Evolutionary conservation across 1,140 invertebrate genomes (phyloP).

Genomic region (Teleopsis dalmanni): DNA sequence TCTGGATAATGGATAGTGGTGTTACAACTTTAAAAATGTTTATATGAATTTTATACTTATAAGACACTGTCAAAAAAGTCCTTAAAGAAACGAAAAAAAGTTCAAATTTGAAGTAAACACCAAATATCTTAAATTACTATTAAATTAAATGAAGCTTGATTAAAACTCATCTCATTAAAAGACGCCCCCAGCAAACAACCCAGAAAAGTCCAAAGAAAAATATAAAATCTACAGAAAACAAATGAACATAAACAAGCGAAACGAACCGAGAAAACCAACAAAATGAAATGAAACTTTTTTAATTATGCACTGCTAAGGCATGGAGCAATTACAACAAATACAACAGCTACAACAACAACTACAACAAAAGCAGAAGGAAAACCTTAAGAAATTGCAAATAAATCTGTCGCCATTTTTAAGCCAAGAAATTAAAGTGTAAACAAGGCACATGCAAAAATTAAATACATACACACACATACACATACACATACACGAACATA

Average conservation of each 20-base stretch:
- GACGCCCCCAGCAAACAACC: conserved; percentile 11
- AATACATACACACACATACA: conserved; percentile 4
- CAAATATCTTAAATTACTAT: no score
- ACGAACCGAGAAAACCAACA: conserved; percentile 42
- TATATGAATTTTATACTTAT: no score
- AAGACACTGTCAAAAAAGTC: no score
- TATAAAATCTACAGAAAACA: conserved; percentile 20
- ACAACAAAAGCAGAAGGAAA: background rate
- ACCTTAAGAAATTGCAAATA: conserved; percentile 37
- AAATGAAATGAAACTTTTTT: conserved; percentile 45
- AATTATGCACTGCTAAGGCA: conserved; percentile 30
- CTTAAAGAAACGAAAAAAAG: no score
- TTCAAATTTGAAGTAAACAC: no score
- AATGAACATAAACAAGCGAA: conserved; percentile 35
- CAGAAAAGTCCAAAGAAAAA: background rate
- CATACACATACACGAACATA: background rate
- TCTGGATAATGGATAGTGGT: no score
- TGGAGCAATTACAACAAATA: background rate
- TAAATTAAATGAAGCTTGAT: conserved; percentile 43
- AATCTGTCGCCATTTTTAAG: conserved; percentile 34
- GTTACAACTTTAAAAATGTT: no score
- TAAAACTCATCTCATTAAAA: conserved; percentile 27
- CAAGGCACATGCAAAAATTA: conserved; percentile 6
- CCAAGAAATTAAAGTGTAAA: conserved; percentile 15
- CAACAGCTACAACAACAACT: background rate